These are phyloP conservation scores for Chiloscyllium plagiosum DNA, from an alignment of 2,113 vertebrate genomes.

Conservation along the genomic window DNA sequence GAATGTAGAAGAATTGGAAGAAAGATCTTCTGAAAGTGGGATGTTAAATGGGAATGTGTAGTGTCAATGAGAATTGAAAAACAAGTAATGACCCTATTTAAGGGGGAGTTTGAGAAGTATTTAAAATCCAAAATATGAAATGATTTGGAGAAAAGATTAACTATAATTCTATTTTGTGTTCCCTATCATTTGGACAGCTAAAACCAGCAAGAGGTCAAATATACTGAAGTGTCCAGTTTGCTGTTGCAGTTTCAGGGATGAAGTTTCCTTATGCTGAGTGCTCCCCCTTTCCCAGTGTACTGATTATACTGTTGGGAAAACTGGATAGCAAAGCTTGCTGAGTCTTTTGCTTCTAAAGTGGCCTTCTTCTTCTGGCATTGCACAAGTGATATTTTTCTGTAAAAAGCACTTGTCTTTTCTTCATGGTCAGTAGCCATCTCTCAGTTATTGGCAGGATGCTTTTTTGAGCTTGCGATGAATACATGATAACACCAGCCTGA, in stretches of 20 bases:
- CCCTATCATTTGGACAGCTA: neutral
- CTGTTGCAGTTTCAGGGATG: neutral
- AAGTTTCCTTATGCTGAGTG: neutral
- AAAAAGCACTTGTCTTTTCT: neutral
- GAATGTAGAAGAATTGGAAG: neutral
- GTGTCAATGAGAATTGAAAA: neutral
- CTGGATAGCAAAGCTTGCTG: neutral
- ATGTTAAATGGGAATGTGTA: neutral
- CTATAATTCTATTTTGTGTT: neutral
- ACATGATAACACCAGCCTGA: neutral
- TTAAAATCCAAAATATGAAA: neutral
- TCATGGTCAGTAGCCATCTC: neutral
- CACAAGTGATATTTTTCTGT: neutral
- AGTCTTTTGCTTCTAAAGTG: neutral
- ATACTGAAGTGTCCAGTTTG: neutral
- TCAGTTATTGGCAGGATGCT: neutral
- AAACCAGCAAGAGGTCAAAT: neutral
- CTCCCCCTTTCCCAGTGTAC: neutral
- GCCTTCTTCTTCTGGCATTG: neutral
- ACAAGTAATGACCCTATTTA: neutral
- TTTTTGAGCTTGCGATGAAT: neutral
- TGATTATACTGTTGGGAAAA: neutral
- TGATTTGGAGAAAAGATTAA: neutral
- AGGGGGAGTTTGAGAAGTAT: neutral
- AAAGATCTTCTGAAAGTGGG: neutral